Evolutionary conservation across 2,113 vertebrate species (phyloP).

Genomic region (Erythrolamprus reginae): DNA sequence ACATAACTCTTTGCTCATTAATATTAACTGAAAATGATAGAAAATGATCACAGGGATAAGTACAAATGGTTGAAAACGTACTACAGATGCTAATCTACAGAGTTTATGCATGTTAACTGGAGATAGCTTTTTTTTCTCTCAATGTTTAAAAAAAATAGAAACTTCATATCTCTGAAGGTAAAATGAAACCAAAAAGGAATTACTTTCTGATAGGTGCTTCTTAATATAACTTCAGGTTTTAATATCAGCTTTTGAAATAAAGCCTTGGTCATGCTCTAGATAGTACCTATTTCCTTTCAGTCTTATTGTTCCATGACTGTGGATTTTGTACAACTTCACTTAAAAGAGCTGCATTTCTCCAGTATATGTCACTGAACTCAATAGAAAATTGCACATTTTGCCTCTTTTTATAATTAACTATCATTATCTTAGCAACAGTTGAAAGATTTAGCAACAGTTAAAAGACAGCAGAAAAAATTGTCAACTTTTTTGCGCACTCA

Average conservation of each 20-base stretch:
- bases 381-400: conserved; percentile 33
- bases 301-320: background rate
- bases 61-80: background rate
- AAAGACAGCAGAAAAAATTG: conserved; percentile 55
- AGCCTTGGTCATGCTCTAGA: background rate
- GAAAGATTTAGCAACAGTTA: no score
- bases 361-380: conserved; percentile 17
- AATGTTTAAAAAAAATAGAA: background rate
- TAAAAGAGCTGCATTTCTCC: background rate
- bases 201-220: background rate
- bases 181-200: background rate
- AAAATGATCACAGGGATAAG: background rate
- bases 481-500: conserved; percentile 48
- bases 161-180: background rate
- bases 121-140: background rate
- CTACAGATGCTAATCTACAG: background rate
- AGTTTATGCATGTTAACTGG: background rate
- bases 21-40: background rate
- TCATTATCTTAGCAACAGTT: conserved; percentile 46
- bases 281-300: background rate
- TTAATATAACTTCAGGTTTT: background rate
- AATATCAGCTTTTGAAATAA: background rate
- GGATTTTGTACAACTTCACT: background rate
- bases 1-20: background rate
- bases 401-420: conserved; percentile 57